A percentile compares a stretch with the other conserved stretches of the same genome.
These are phyloP conservation scores for Leptinotarsa texana DNA, from an alignment of 1,140 invertebrate species.

Conservation along the genomic window DNA sequence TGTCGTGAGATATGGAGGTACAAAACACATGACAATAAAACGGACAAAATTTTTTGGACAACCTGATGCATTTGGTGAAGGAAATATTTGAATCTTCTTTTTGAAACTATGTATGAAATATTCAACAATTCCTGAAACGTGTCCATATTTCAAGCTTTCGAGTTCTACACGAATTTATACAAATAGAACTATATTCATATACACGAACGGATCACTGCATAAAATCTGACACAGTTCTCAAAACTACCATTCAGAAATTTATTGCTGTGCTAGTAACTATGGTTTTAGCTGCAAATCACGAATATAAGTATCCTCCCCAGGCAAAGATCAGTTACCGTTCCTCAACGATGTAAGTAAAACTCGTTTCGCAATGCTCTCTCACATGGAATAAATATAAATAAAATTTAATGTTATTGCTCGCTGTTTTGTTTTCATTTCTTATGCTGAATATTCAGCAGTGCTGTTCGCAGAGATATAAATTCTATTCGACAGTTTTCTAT, in stretches of 20 bases:
- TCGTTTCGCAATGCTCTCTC: conserved; percentile 12
- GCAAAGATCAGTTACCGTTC: conserved; percentile 17
- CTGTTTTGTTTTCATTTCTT: conserved; percentile 11
- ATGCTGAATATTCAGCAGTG: background rate
- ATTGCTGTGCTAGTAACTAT: background rate
- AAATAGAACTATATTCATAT: background rate
- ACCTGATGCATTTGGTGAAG: no score
- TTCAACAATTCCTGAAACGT: no score
- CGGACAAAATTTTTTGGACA: no score
- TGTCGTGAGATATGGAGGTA: no score
- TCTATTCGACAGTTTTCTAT: conserved; percentile 1
- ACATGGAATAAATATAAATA: conserved; percentile 15
- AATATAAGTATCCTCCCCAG: conserved; percentile 8
- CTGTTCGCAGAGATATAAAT: background rate
- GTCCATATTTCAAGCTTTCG: no score
- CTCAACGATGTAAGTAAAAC: conserved; percentile 15
- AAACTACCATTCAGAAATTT: background rate
- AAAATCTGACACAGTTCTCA: background rate
- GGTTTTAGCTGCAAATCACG: conserved; percentile 17
- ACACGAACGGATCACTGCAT: conserved; percentile 1
- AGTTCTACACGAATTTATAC: background rate
- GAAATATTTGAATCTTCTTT: no score
- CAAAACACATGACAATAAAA: no score
- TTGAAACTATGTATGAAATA: no score
- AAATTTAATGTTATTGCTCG: conserved; percentile 22